Evolutionary conservation across 2,113 vertebrate species (phyloP).

Genomic region (Fregata magnificens): DNA sequence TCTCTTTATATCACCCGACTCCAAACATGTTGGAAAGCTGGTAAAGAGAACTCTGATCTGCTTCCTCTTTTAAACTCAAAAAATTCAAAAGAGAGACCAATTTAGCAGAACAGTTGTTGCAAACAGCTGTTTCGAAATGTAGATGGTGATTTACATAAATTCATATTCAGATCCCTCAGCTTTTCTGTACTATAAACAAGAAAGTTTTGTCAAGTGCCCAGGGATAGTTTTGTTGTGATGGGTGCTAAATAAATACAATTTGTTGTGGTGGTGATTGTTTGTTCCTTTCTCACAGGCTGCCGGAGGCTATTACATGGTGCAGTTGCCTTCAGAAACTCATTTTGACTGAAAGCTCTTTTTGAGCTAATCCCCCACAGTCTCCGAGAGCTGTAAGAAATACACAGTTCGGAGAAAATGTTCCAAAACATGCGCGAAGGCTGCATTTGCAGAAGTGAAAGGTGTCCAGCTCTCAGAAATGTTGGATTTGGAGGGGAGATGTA

Average conservation of each 20-base stretch:
- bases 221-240: background rate
- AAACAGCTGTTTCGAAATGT: background rate
- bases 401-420: background rate
- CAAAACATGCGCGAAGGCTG: background rate
- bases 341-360: background rate
- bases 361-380: background rate
- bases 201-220: background rate
- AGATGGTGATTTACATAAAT: background rate
- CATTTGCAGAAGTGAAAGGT: background rate
- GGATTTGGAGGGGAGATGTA: background rate
- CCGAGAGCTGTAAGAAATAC: background rate
- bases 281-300: background rate
- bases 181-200: background rate
- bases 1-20: background rate
- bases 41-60: background rate
- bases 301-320: background rate
- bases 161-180: background rate
- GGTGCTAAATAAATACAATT: slow-evolving; percentile 1
- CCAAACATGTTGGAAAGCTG: background rate
- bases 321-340: background rate
- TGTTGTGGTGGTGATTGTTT: background rate
- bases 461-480: background rate
- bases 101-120: background rate
- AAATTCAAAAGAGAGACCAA: background rate
- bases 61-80: background rate